Percentiles rank a stretch among this genome's conserved stretches.
Conservation (phyloP, 2,797 vertebrate genomes). For the Lepus oiostolus region DNA sequence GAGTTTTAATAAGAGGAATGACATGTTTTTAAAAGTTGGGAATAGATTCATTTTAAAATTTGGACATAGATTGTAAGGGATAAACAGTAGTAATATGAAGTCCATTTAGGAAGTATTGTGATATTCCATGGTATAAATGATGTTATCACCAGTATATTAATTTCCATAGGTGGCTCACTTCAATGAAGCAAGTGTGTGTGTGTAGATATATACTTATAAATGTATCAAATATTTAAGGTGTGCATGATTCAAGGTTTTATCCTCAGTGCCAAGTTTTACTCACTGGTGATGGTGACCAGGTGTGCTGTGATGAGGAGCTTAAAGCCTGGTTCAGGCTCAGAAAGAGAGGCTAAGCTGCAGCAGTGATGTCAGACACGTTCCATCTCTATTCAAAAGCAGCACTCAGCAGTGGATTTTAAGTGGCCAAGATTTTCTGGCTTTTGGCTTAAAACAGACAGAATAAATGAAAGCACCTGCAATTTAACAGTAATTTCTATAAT, state of each 20-base stretch:
- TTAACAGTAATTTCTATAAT: conserved; percentile 60
- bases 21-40: not conserved
- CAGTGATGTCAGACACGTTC: not conserved
- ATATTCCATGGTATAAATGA: not conserved
- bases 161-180: not conserved
- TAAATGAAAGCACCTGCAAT: conserved; percentile 47
- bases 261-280: not conserved
- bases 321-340: not conserved
- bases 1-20: not conserved
- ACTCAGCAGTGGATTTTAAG: conserved; percentile 56
- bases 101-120: not conserved
- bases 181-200: not conserved
- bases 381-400: conserved; percentile 31
- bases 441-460: conserved; percentile 61
- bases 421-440: conserved; percentile 17
- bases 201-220: not conserved
- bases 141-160: not conserved
- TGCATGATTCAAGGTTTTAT: not conserved
- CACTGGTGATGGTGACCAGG: not conserved
- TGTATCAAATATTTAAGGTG: not conserved
- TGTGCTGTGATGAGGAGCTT: not conserved
- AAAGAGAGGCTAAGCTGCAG: not conserved
- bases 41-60: not conserved
- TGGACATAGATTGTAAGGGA: too few relatives aligned
- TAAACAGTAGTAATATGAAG: not conserved